Base-by-base conservation (phyloP, 2,888 invertebrate genomes). In the Andrena marginata region DNA sequence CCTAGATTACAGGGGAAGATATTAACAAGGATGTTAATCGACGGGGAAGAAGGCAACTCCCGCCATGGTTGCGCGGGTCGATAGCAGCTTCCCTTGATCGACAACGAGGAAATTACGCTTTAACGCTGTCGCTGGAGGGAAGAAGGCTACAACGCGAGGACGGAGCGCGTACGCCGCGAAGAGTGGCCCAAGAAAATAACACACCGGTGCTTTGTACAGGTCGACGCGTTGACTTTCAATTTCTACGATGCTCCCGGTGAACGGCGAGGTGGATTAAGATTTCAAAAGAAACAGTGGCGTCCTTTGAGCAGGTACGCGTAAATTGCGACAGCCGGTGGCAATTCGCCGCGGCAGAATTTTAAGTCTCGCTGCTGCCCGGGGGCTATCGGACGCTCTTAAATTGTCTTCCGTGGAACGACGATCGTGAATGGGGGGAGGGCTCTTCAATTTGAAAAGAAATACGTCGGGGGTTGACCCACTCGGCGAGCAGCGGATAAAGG, bases 91-190 rank as follows among this genome's bases (percentile, higher is more conserved):
- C 20, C 42, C 67, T 42, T 42, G 67, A 62, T 75, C 67, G 75
- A 31, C 59, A 67, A 48, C 67, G 54, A 68, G 77, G 42, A 75
- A 49, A 62, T 78, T 78, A 62, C 63, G 60, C 67, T 62, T 62
- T n/a, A 31, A 67, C 62, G n/a, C 26, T 29, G 69, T 20, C 20
- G 67, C 20, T 20, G 5, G 29, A 56, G 65, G 10, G 29, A 73
- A 51, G 0, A 2, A 20, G 33, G 23, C n/a, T 20, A 13, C n/a
- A 13, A 51, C 10, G 42, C 1, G 23, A 6, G 29, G 10, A 7
- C 20, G 16, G 42, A 1, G 16, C 13, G 42, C 42, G 42, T 23
- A 29, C 20, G 56, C 7, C 33, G 56, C n/a, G 56, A 49, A 48
- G 42, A 23, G 23, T 26, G 16, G 1, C 2, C 10, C 23, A 10